phyloP scores from a whole-genome alignment of 2,797 vertebrate species.

The Aeoliscus strigatus region DNA sequence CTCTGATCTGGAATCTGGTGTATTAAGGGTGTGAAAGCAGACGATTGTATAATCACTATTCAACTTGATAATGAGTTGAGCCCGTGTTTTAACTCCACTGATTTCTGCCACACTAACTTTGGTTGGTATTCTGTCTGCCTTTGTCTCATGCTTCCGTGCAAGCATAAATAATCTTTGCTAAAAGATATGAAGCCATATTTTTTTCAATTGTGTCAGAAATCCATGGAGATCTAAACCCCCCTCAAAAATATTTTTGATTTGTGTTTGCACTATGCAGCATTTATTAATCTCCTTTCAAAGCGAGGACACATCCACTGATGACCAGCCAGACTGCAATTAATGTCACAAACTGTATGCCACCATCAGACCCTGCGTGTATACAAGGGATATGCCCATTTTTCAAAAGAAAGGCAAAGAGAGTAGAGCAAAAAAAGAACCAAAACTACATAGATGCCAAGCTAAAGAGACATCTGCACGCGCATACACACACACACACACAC shows the following conservation, averaged over 20 bases:
- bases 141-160: slow-evolving; percentile 15
- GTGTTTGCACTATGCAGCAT: slow-evolving; percentile 10
- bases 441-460: slow-evolving; percentile 5
- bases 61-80: slow-evolving; percentile 26
- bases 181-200: slow-evolving; percentile 25
- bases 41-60: slow-evolving; percentile 19
- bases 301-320: too few relatives aligned
- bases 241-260: slow-evolving; percentile 2
- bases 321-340: too few relatives aligned
- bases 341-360: too few relatives aligned
- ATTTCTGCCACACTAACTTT: slow-evolving; percentile 27
- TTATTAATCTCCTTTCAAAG: too few relatives aligned
- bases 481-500: too few relatives aligned
- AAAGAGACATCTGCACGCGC: slow-evolving; percentile 7
- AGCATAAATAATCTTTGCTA: slow-evolving; percentile 16
- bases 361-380: not conserved
- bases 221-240: slow-evolving; percentile 24
- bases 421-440: not conserved
- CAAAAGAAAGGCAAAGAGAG: slow-evolving; percentile 13
- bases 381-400: slow-evolving; percentile 1
- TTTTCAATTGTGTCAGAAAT: slow-evolving; percentile 18
- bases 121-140: slow-evolving; percentile 29
- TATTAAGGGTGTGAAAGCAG: slow-evolving; percentile 31
- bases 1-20: slow-evolving; percentile 24
- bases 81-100: slow-evolving; percentile 12